Base-by-base conservation (phyloP, 2,113 vertebrate species). In the Chlorodrepanis virens region DNA sequence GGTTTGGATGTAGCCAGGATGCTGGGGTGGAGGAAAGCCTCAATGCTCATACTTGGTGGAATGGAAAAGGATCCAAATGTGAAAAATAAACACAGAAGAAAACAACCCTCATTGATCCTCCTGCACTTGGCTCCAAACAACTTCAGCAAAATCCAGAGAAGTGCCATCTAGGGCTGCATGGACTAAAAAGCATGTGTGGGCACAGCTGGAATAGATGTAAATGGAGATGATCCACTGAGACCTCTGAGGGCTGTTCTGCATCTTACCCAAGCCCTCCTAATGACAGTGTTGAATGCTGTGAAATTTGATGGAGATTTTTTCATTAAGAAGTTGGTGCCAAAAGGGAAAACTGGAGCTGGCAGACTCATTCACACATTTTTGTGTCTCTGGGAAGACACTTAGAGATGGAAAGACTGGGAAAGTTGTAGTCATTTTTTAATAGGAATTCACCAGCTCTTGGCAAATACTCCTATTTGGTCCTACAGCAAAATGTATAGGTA, bases 371-470 rank as follows among this genome's bases (percentile, higher is more conserved):
- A 90, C 44, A 71, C 44, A 14, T 88, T 86, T 72, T 61, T 37
- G 28, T 15, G 17, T 44, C 71, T 54, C 83, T 92, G 53, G 21
- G 39, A 92, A 94, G 65, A 82, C 35, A 63, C n/a, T 91, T 52
- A 14, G 27, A 86, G 63, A 37, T 9, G 20, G 52, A 59, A 70
- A 70, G 39, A n/a, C 65, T 90, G 79, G 65, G 60, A 88, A 92
- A 93, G 39, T 65, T 31, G 68, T 15, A 76, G 86, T 61, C n/a
- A 39, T 65, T 56, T 70, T 61, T 69, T n/a, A 64, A 83, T 9
- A 13, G 7, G 37, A 86, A 56, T 53, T 50, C 40, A 80, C 45
- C 71, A 49, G 53, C 45, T 83, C 45, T 47, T 83, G 54, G 77
- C 54, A 69, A 64, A 69, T 35, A 16, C 2, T 78, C 5, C 44